phyloP scores from a whole-genome alignment of 2,797 vertebrate species.

The Percopsis omiscomaycus region DNA sequence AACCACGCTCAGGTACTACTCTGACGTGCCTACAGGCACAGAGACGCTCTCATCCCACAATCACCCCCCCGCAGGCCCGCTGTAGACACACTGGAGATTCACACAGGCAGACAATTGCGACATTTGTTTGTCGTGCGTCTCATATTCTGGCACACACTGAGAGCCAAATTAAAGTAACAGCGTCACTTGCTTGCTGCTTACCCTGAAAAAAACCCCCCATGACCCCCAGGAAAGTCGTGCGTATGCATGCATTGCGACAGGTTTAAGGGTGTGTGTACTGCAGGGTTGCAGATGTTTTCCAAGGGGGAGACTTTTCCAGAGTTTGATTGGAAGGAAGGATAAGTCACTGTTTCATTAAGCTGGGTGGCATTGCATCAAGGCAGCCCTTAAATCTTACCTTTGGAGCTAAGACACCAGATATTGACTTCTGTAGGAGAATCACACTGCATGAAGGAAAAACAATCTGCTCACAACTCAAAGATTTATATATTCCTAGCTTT shows the following conservation, averaged over 20 bases:
- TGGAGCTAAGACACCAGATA: conserved; percentile 62
- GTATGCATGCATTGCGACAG: neutral
- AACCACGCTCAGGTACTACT: conserved; percentile 14
- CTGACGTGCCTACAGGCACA: conserved; percentile 17
- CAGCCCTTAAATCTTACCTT: conserved; percentile 72
- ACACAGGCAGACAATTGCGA: conserved; percentile 6
- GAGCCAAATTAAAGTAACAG: conserved; percentile 18
- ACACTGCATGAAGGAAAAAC: conserved; percentile 71
- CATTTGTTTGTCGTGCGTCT: conserved; percentile 12
- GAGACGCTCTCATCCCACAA: conserved; percentile 37
- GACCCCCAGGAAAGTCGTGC: neutral
- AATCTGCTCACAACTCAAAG: conserved; percentile 68
- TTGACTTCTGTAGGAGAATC: conserved; percentile 63
- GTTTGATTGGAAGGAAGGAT: conserved; percentile 43
- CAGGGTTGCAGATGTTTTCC: conserved; percentile 24
- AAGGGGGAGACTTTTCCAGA: conserved; percentile 25
- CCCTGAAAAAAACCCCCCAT: neutral
- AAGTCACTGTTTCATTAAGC: conserved; percentile 28
- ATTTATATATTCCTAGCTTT: conserved; percentile 79
- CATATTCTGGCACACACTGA: conserved; percentile 21
- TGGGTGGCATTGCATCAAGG: conserved; percentile 48
- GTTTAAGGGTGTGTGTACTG: conserved; percentile 12
- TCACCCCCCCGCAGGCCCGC: conserved; percentile 26
- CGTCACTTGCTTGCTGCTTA: conserved; percentile 10
- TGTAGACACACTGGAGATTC: conserved; percentile 20